Conservation (phyloP, 37 sponge, comb jelly and placozoan species). For the Spongilla lacustris region DNA sequence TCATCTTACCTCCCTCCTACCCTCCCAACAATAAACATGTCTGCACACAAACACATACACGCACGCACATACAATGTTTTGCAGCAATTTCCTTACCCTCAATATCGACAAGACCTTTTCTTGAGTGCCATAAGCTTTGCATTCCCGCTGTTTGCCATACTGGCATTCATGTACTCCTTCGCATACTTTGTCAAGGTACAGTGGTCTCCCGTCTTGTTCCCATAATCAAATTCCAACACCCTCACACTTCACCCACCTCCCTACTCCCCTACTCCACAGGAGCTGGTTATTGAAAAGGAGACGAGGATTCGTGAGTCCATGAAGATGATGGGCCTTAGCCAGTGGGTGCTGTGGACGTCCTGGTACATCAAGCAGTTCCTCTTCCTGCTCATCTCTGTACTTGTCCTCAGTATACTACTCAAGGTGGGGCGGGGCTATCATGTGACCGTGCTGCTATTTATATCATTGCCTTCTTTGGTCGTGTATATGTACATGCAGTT, state of each 20-base stretch:
- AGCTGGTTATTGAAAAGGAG: slow-evolving; percentile 77
- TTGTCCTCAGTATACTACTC: slow-evolving; percentile 35
- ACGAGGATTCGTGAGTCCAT: slow-evolving; percentile 79
- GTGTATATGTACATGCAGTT: neutral
- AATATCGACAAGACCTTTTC: slow-evolving; percentile 65
- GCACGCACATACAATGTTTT: no score
- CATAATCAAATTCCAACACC: neutral
- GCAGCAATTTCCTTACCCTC: slow-evolving; percentile 76
- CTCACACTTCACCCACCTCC: neutral
- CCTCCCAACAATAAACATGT: no score
- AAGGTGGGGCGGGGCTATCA: slow-evolving; percentile 49
- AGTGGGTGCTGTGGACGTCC: slow-evolving; percentile 77
- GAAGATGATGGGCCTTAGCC: slow-evolving; percentile 92
- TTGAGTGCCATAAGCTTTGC: slow-evolving; percentile 32
- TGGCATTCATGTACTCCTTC: slow-evolving; percentile 73
- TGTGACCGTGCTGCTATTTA: no score
- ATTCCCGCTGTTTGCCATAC: slow-evolving; percentile 71
- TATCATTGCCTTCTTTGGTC: neutral
- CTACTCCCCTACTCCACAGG: slow-evolving; percentile 16
- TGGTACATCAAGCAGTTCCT: slow-evolving; percentile 86
- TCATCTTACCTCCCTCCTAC: no score
- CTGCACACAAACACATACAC: no score
- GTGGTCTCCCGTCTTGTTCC: neutral
- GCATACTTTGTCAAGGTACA: slow-evolving; percentile 40
- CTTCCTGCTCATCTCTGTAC: slow-evolving; percentile 61